A percentile compares a stretch with the other conserved stretches of the same genome.
phyloP scores from a whole-genome alignment of 2,888 invertebrate species.

The Agapetus fuscipes region DNA sequence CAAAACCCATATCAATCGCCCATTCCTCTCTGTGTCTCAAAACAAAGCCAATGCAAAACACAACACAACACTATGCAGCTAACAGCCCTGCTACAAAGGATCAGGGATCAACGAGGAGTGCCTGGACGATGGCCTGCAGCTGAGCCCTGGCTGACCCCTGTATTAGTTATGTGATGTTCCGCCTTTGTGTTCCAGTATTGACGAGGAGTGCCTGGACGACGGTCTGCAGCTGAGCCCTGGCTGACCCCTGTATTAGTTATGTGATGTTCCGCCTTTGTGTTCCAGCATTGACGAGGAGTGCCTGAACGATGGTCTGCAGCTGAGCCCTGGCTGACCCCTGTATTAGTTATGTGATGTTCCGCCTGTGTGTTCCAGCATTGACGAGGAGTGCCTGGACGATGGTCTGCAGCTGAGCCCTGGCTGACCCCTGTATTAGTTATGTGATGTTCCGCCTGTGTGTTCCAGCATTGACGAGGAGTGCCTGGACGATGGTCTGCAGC shows the following conservation, averaged over 20 bases:
- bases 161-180: too few relatives aligned
- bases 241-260: constrained; percentile 90
- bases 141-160: constrained; percentile 86
- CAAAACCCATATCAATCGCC: too few relatives aligned
- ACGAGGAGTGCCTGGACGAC: constrained; percentile 85
- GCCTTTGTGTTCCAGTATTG: constrained; percentile 68
- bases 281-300: constrained; percentile 81
- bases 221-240: constrained; percentile 82
- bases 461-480: constrained; percentile 81
- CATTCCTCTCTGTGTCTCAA: too few relatives aligned
- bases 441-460: too few relatives aligned
- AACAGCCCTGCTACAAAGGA: too few relatives aligned
- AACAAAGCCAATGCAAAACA: too few relatives aligned
- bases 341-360: too few relatives aligned
- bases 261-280: too few relatives aligned
- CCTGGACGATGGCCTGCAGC: constrained; percentile 74
- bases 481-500: constrained; percentile 74
- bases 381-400: constrained; percentile 85
- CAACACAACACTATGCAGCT: too few relatives aligned
- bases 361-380: constrained; percentile 68
- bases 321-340: constrained; percentile 86
- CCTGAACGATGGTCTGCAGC: constrained; percentile 74
- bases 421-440: constrained; percentile 90
- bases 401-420: constrained; percentile 82
- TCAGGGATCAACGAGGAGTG: constrained; percentile 81